These are phyloP conservation scores for Raphicerus campestris DNA, from an alignment of 2,113 vertebrate genomes.

Conservation along the genomic window DNA sequence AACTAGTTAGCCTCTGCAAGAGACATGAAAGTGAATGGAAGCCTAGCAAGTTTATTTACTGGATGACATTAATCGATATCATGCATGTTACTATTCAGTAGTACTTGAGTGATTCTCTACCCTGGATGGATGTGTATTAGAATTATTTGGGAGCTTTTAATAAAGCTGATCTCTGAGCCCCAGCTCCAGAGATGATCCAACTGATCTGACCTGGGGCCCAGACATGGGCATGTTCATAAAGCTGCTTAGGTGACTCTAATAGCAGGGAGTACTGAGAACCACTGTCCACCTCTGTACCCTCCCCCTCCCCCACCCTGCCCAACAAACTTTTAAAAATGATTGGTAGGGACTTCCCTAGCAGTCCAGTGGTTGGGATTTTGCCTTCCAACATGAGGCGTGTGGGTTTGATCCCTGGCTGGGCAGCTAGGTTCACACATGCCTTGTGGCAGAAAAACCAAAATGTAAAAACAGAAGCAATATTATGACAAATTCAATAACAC, in stretches of 20 bases:
- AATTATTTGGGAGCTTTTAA: background rate
- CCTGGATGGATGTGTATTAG: background rate
- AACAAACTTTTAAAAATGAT: background rate
- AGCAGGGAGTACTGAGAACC: background rate
- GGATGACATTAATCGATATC: background rate
- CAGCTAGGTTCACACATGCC: background rate
- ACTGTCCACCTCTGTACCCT: background rate
- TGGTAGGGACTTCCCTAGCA: background rate
- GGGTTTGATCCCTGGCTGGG: background rate
- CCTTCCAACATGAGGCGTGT: background rate
- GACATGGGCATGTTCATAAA: background rate
- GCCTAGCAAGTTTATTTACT: background rate
- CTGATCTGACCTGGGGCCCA: background rate
- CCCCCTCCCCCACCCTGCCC: rapidly evolving
- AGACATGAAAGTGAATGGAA: background rate
- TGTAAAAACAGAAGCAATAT: background rate
- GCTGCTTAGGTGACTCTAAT: background rate
- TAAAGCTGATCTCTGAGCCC: background rate
- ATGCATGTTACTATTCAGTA: background rate
- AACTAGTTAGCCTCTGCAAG: background rate
- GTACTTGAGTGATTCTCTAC: background rate
- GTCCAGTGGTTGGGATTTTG: background rate
- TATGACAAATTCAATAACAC: background rate
- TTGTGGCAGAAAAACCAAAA: background rate
- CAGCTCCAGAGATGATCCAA: background rate